Base-by-base conservation (phyloP, 2,797 vertebrate genomes). In the Benthosema pterotum region DNA sequence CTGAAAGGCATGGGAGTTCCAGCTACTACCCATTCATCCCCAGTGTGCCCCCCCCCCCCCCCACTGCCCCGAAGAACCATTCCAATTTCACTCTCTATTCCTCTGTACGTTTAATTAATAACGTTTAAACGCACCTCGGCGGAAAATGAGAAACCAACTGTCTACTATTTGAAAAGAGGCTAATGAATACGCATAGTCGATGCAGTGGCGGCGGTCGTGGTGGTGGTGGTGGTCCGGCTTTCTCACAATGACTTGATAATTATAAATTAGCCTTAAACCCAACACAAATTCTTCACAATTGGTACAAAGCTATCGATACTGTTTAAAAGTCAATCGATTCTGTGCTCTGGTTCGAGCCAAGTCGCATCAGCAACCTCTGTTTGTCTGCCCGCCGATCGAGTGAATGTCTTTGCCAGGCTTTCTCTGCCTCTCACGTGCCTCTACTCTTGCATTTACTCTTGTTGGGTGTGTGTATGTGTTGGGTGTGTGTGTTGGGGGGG, bases 371-470 rank as follows among this genome's bases (percentile, higher is more conserved):
- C 76, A 72, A 67, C 71, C 61, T 73, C 12, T 77, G 60, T 84
- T 84, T 74, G 82, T 68, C 71, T 52, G 60, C 59, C 69, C 81
- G 82, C 83, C 78, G 85, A 87, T 88, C 79, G 63, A n/a, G 22
- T 42, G 64, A 73, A 66, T 69, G 60, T 65, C 68, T 72, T 84
- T 80, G 84, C 79, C 69, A 52, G 77, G 77, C 70, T 63, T 78
- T 75, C 76, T 38, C 56, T 61, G 72, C 76, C n/a, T n/a, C n/a
- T 83, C 74, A 80, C 80, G 88, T 84, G 85, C 85, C 86, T 86
- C 83, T 70, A 78, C 71, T 82, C 65, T 88, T 89, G 80, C 86
- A 83, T 85, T 86, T 72, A 65, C 80, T 84, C 75, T 55, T 72
- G 65, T 42, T 65, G 60, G 57, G 54, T 72, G 57, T 74, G 78